These are phyloP conservation scores for Zootermopsis nevadensis DNA, from an alignment of 2,888 invertebrate species.

Conservation along the genomic window DNA sequence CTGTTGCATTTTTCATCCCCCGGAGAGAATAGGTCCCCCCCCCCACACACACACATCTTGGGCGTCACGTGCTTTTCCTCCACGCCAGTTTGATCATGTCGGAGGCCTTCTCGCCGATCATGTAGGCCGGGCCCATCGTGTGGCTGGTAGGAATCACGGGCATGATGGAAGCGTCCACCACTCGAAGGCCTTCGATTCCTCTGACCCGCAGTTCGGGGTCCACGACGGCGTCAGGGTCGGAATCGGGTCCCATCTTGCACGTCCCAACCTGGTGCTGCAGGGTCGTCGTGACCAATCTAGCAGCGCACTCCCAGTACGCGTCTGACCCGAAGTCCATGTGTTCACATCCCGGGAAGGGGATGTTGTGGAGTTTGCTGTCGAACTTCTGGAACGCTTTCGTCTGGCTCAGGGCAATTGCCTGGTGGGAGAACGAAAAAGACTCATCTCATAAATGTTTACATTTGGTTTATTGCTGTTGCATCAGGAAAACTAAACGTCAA, in stretches of 20 bases:
- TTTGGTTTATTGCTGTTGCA: too few relatives aligned
- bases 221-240: slow-evolving; percentile 57
- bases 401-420: slow-evolving; percentile 70
- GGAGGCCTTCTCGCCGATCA: slow-evolving; percentile 70
- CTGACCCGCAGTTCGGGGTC: slow-evolving; percentile 61
- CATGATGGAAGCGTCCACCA: slow-evolving; percentile 69
- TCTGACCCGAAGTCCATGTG: slow-evolving; percentile 71
- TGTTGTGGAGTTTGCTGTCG: slow-evolving; percentile 66
- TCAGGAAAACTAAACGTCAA: too few relatives aligned
- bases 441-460: too few relatives aligned
- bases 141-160: slow-evolving; percentile 68
- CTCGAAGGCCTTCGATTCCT: slow-evolving; percentile 63
- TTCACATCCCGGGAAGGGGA: slow-evolving; percentile 77
- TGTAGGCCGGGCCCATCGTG: slow-evolving; percentile 68
- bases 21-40: too few relatives aligned
- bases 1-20: too few relatives aligned
- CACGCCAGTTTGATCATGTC: slow-evolving; percentile 60
- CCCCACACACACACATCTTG: too few relatives aligned
- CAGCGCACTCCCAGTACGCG: slow-evolving; percentile 79
- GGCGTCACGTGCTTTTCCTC: slow-evolving; percentile 58
- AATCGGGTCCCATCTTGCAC: slow-evolving; percentile 58
- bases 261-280: slow-evolving; percentile 69
- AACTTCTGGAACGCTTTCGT: slow-evolving; percentile 67
- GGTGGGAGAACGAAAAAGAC: slow-evolving; percentile 7
- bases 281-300: slow-evolving; percentile 76